phyloP scores from a whole-genome alignment of 2,888 invertebrate genomes.

The Tipula vernalis region DNA sequence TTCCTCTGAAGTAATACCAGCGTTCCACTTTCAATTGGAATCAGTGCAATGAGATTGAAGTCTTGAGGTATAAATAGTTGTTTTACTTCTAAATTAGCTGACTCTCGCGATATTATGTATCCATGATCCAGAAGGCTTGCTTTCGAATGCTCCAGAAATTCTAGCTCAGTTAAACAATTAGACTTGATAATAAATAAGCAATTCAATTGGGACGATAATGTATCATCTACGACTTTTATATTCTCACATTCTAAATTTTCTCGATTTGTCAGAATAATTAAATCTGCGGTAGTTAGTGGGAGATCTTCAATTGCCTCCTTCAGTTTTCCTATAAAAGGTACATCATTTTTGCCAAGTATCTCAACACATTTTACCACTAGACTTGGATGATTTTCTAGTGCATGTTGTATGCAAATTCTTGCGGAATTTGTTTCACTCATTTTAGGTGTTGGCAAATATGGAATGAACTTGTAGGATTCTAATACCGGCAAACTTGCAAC shows the following conservation, averaged over 20 bases:
- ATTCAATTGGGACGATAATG: conserved; percentile 33
- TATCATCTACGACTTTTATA: conserved; percentile 49
- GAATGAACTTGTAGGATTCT: too few species aligned
- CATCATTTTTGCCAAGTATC: conserved; percentile 37
- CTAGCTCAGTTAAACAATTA: conserved; percentile 21
- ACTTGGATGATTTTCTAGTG: conserved; percentile 51
- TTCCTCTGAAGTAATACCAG: conserved; percentile 27
- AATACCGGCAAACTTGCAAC: too few species aligned
- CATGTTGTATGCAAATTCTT: too few species aligned
- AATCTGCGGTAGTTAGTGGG: conserved; percentile 55
- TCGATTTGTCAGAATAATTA: conserved; percentile 37
- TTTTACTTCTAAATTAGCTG: conserved; percentile 37
- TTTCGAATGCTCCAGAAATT: conserved; percentile 36
- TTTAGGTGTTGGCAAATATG: too few species aligned
- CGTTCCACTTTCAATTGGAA: conserved; percentile 25
- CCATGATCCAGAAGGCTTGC: conserved; percentile 23
- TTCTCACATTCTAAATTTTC: conserved; percentile 33
- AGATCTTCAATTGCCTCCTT: conserved; percentile 49
- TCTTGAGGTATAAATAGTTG: conserved; percentile 22
- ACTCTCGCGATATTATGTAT: conserved; percentile 22
- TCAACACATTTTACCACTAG: conserved; percentile 49
- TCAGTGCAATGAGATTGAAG: conserved; percentile 24
- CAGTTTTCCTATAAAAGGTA: conserved; percentile 43
- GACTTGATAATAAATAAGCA: conserved; percentile 27
- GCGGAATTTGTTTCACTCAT: too few species aligned